A percentile compares a stretch with the other conserved stretches of the same genome.
Conservation (phyloP, 2,888 invertebrate species). For the Cephalotes varians region DNA sequence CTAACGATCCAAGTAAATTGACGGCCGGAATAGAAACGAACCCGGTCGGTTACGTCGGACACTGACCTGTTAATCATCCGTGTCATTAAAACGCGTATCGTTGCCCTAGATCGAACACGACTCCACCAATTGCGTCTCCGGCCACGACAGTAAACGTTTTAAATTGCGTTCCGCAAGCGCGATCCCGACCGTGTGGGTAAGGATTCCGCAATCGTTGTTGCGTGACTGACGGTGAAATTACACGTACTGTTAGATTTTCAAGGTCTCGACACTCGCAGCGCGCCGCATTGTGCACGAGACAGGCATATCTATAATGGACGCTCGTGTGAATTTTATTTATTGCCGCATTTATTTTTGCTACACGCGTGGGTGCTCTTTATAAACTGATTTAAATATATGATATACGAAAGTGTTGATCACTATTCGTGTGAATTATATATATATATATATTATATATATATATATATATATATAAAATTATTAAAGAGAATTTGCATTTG, state of each 20-base stretch:
- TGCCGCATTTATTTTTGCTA: constrained; percentile 29
- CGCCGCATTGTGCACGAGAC: constrained; percentile 40
- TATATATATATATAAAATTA: constrained; percentile 22
- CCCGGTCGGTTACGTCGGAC: constrained; percentile 11
- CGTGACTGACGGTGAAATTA: constrained; percentile 62
- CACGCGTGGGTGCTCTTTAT: constrained; percentile 30
- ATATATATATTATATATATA: no score
- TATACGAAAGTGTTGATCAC: neutral
- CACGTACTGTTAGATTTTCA: constrained; percentile 65
- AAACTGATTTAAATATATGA: constrained; percentile 26
- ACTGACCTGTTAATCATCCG: constrained; percentile 46
- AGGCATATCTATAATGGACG: constrained; percentile 38
- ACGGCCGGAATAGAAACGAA: neutral
- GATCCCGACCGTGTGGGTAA: constrained; percentile 23
- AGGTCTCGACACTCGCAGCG: constrained; percentile 54
- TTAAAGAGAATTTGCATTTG: neutral
- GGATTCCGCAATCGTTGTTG: constrained; percentile 59
- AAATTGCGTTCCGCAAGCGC: constrained; percentile 44
- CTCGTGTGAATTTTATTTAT: constrained; percentile 46
- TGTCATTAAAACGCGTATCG: constrained; percentile 51
- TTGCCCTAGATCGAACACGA: constrained; percentile 50
- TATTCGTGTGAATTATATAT: constrained; percentile 5
- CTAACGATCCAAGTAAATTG: constrained; percentile 37
- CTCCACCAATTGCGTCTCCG: constrained; percentile 16
- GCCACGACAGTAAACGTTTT: constrained; percentile 32